Base-by-base conservation (phyloP, 2,888 invertebrate genomes). In the Hyppa rectilinea region DNA sequence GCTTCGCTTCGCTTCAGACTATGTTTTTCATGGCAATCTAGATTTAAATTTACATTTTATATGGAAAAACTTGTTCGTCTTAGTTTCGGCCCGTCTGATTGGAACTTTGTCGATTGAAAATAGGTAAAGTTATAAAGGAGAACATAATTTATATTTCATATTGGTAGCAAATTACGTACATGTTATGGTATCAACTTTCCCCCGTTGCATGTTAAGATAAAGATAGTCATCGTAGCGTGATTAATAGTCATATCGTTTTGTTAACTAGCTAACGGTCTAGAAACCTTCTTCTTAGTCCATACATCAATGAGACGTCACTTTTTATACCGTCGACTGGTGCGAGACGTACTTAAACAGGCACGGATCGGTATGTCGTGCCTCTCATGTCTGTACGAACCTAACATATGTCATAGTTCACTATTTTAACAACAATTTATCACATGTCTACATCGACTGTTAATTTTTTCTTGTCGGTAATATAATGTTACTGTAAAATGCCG, bases 221-320 rank as follows among this genome's bases (percentile, higher is more conserved):
- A 91, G 88, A 92, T 90, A 87, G 85, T 86, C 86, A 90, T 91
- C 87, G 82, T 78, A 80, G 71, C 85, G 85, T 92, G 91, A 92
- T 92, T 91, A 92, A 92, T 93, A 91, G 89, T 87, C 83, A 80
- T 87, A 90, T 91, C 88, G 86, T 91, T 93, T 92, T 92, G 92
- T 92, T 93, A 93, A 93, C 93, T 90, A 91, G 88, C 88, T 92
- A 93, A 92, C 94, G 92, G 92, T 88, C 85, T 90, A 90, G 88
- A 87, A 91, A 89, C 84, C 86, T 90, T 90, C 87, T 84, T 91
- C 92, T 90, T 87, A 89, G 89, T 90, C 93, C 89, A 93, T 94
- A 93, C 93, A 93, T 94, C 94, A 94, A 94, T 93, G 89, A 89
- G 90, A 90, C 90, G 93, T 94, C 93, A 93, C 87, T 92, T 93